Conservation (phyloP, 2,113 vertebrate species). For the Callaeas wilsoni region DNA sequence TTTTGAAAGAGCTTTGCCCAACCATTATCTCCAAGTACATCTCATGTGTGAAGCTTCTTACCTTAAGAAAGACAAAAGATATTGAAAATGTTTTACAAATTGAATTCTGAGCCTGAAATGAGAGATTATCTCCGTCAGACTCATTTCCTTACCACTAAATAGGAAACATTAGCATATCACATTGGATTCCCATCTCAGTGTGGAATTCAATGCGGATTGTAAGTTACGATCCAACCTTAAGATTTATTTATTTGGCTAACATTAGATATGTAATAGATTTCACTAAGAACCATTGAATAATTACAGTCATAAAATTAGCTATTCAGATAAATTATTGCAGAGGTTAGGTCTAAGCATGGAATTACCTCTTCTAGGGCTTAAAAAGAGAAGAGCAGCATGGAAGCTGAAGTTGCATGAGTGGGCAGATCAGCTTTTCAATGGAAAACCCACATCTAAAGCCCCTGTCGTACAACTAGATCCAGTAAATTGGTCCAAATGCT, state of each 20-base stretch:
- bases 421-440: background rate
- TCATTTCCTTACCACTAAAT: background rate
- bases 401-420: background rate
- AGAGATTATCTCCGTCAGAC: background rate
- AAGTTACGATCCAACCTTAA: background rate
- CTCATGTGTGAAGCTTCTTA: background rate
- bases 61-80: background rate
- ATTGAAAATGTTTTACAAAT: background rate
- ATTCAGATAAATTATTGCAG: background rate
- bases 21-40: background rate
- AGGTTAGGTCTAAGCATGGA: background rate
- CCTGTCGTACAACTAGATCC: background rate
- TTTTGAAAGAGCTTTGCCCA: background rate
- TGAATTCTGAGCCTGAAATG: background rate
- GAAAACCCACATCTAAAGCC: slow-evolving; percentile 6
- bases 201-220: background rate
- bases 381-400: background rate
- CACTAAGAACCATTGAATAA: background rate
- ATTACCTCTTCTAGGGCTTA: background rate
- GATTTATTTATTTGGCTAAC: background rate
- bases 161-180: background rate
- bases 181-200: background rate
- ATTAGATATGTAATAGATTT: background rate
- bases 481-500: background rate
- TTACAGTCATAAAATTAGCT: background rate